Percentiles rank a stretch among this genome's conserved stretches.
Conservation (phyloP, 2,113 vertebrate genomes). For the Pteronura brasiliensis region DNA sequence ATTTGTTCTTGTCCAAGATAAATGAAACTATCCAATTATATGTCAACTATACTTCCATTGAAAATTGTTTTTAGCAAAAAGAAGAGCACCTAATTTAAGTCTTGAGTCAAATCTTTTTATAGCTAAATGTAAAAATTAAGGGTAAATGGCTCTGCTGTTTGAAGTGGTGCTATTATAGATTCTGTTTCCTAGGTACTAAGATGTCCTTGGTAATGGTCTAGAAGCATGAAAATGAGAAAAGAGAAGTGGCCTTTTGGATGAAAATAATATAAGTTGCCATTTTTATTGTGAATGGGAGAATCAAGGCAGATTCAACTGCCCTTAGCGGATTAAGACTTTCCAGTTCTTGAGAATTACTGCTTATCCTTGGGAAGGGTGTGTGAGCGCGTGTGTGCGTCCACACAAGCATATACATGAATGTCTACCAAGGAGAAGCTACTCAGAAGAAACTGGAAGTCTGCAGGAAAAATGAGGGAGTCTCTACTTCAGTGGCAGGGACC, state of each 20-base stretch:
- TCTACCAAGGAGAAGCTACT: background rate
- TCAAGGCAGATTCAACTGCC: background rate
- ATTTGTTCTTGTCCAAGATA: background rate
- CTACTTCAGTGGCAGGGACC: background rate
- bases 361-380: background rate
- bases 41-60: background rate
- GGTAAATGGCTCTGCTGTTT: background rate
- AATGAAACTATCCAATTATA: background rate
- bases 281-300: background rate
- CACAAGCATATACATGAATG: too few species aligned
- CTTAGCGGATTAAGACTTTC: background rate
- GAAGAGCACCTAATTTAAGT: background rate
- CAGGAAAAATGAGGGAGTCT: background rate
- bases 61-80: background rate
- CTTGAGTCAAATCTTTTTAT: background rate
- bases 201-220: background rate
- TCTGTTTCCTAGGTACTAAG: background rate
- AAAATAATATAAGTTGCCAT: background rate
- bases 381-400: fast-evolving
- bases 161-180: background rate
- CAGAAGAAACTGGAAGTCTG: background rate
- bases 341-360: background rate
- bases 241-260: background rate
- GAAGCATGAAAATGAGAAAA: background rate
- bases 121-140: background rate